Evolutionary conservation across 2,888 invertebrate genomes (phyloP).

Genomic region (Heliconius charithonia): DNA sequence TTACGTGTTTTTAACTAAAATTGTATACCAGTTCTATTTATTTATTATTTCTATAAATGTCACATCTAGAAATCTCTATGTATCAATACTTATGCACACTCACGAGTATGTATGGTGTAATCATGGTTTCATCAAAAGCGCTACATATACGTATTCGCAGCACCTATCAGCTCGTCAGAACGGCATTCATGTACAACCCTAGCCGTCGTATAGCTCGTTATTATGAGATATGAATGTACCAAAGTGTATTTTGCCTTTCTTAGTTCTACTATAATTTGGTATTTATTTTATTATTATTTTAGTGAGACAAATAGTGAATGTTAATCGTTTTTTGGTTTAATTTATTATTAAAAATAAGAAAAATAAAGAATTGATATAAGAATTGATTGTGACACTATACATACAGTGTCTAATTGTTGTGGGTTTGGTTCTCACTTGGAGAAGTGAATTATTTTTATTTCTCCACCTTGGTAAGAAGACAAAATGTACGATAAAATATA

Average conservation of each 20-base stretch:
- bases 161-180: constrained; percentile 42
- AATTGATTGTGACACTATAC: background rate
- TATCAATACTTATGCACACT: constrained; percentile 29
- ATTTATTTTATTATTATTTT: constrained; percentile 20
- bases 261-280: background rate
- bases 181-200: constrained; percentile 41
- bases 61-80: constrained; percentile 24
- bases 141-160: constrained; percentile 54
- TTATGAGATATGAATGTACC: constrained; percentile 38
- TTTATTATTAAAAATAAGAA: background rate
- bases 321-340: background rate
- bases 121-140: constrained; percentile 74
- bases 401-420: background rate
- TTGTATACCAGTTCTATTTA: background rate
- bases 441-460: background rate
- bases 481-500: too few relatives aligned
- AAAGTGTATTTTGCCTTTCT: constrained; percentile 34
- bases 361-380: background rate
- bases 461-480: background rate
- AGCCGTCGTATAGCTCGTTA: constrained; percentile 36
- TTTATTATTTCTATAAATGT: background rate
- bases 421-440: background rate
- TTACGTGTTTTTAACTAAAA: background rate
- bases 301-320: background rate
- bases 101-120: constrained; percentile 37